These are phyloP conservation scores for Nannoperca australis DNA, from an alignment of 2,797 vertebrate species.

Conservation along the genomic window DNA sequence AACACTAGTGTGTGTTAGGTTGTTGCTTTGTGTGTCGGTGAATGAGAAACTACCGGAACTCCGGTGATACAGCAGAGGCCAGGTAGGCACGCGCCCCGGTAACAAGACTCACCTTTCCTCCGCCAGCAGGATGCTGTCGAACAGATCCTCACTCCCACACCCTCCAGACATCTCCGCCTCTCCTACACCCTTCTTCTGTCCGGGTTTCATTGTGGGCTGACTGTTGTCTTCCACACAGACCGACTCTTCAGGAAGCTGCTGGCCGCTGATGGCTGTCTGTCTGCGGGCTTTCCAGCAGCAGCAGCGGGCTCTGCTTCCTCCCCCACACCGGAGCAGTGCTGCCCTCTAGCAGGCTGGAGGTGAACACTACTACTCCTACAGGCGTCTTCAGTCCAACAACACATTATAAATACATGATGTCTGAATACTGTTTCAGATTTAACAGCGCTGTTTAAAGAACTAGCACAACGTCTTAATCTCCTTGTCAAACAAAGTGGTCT, in stretches of 20 bases:
- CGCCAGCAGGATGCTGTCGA: conserved; percentile 77
- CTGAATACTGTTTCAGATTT: too few species aligned
- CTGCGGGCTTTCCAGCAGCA: too few species aligned
- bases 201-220: too few species aligned
- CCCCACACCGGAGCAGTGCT: background rate
- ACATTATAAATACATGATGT: too few species aligned
- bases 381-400: background rate
- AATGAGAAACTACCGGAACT: too few species aligned
- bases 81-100: background rate
- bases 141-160: conserved; percentile 66
- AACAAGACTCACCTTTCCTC: conserved; percentile 71
- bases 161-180: conserved; percentile 47
- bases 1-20: too few species aligned
- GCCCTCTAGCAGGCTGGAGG: conserved; percentile 4
- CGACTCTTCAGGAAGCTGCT: too few species aligned
- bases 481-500: background rate
- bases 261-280: too few species aligned
- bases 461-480: background rate
- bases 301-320: background rate
- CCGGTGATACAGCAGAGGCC: too few species aligned
- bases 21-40: too few species aligned
- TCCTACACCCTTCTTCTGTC: rapidly evolving
- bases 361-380: background rate
- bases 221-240: background rate
- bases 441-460: background rate